phyloP scores from a whole-genome alignment of 2,797 vertebrate genomes.

The Tinamus major region DNA sequence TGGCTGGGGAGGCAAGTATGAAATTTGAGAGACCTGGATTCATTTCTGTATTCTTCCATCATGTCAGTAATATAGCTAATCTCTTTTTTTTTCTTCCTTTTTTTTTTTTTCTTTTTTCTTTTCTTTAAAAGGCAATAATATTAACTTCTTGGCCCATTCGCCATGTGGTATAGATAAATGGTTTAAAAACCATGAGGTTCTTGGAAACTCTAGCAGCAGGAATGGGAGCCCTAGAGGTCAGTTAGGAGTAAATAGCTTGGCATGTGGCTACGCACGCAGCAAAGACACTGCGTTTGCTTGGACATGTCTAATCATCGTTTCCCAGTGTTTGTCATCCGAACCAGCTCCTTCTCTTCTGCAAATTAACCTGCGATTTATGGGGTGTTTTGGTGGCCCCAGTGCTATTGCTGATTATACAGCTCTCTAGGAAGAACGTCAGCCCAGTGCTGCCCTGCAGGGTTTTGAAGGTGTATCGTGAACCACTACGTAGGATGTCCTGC shows the following conservation, averaged over 20 bases:
- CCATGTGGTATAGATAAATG: not conserved
- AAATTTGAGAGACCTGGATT: not conserved
- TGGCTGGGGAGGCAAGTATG: not conserved
- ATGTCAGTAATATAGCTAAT: not conserved
- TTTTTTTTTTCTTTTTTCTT: not conserved
- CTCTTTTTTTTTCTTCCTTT: no score
- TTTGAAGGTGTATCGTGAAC: not conserved
- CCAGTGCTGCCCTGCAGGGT: not conserved
- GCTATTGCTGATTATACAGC: not conserved
- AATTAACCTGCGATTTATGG: not conserved
- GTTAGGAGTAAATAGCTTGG: no score
- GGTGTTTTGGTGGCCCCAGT: not conserved
- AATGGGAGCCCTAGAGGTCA: not conserved
- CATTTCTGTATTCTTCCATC: not conserved
- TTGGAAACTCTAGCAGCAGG: not conserved
- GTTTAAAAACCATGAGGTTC: not conserved
- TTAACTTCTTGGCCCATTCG: not conserved
- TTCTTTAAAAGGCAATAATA: not conserved
- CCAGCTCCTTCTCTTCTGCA: not conserved
- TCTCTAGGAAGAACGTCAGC: not conserved
- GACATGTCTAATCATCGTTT: not conserved
- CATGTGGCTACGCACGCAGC: no score
- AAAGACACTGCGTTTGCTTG: not conserved
- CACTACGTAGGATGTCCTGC: not conserved
- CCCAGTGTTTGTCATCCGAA: not conserved